Percentiles rank a stretch among this genome's conserved stretches.
Evolutionary conservation across 2,888 invertebrate species (phyloP).

Genomic region (Lasioglossum villosulum): DNA sequence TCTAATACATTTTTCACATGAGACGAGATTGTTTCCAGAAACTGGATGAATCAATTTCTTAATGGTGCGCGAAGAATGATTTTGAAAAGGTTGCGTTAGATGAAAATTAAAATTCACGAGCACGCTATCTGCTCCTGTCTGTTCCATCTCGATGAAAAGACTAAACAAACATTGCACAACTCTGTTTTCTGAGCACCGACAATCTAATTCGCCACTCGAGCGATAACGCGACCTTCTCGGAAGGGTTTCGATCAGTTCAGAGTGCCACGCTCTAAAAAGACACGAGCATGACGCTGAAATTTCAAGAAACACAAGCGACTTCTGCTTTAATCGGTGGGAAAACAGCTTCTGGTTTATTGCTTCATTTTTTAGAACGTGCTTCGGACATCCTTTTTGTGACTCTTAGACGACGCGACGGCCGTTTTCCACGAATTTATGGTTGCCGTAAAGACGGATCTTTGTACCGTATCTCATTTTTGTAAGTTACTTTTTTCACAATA

Average conservation of each 20-base stretch:
- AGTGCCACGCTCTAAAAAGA: no score
- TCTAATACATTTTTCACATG: not conserved
- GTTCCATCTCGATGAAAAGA: not conserved
- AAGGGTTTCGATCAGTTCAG: not conserved
- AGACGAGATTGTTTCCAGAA: not conserved
- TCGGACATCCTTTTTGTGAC: not conserved
- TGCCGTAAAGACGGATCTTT: not conserved
- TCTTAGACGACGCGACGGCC: not conserved
- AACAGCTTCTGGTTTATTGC: not conserved
- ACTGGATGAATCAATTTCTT: not conserved
- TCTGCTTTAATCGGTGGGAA: not conserved
- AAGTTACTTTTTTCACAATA: not conserved
- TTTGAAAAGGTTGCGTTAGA: not conserved
- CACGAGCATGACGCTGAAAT: not conserved
- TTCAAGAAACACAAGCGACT: constrained; percentile 33
- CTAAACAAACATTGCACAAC: not conserved
- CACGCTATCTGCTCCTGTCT: not conserved
- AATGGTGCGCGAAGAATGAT: not conserved
- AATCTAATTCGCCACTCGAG: not conserved
- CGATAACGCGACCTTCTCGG: not conserved
- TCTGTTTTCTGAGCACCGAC: not conserved
- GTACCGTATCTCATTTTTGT: not conserved
- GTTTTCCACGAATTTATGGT: not conserved
- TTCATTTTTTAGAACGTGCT: not conserved
- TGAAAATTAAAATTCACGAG: not conserved